A percentile compares a stretch with the other conserved stretches of the same genome.
phyloP scores from a whole-genome alignment of 2,888 invertebrate genomes.

The Thysanoteuthis rhombus region DNA sequence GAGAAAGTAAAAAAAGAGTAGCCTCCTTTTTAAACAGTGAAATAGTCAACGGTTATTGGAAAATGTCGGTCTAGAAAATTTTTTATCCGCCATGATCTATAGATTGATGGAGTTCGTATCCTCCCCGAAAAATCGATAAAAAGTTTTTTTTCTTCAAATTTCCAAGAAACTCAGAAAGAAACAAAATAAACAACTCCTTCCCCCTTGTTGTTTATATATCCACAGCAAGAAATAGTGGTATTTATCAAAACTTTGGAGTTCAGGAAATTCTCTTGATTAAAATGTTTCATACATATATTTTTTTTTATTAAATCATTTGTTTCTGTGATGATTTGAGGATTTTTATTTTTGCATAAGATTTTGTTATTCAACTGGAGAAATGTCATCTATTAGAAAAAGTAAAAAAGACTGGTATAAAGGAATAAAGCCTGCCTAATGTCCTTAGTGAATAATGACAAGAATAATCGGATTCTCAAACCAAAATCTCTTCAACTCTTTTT shows the following conservation, averaged over 20 bases:
- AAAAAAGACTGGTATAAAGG: too few relatives aligned
- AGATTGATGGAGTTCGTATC: not conserved
- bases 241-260: not conserved
- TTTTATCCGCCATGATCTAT: not conserved
- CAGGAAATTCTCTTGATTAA: not conserved
- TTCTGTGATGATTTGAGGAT: not conserved
- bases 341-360: not conserved
- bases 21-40: not conserved
- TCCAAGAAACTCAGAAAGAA: not conserved
- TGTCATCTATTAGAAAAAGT: not conserved
- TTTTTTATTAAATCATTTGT: not conserved
- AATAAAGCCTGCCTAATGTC: not conserved
- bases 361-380: not conserved
- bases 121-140: too few relatives aligned
- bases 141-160: not conserved
- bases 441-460: not conserved
- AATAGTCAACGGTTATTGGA: not conserved
- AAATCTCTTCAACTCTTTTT: too few relatives aligned
- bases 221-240: not conserved
- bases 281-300: too few relatives aligned
- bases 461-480: too few relatives aligned
- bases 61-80: not conserved
- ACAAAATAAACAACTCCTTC: not conserved
- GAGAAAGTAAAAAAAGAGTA: not conserved
- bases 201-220: not conserved